These are phyloP conservation scores for Indicator maculatus DNA, from an alignment of 2,113 vertebrate genomes.

Conservation along the genomic window DNA sequence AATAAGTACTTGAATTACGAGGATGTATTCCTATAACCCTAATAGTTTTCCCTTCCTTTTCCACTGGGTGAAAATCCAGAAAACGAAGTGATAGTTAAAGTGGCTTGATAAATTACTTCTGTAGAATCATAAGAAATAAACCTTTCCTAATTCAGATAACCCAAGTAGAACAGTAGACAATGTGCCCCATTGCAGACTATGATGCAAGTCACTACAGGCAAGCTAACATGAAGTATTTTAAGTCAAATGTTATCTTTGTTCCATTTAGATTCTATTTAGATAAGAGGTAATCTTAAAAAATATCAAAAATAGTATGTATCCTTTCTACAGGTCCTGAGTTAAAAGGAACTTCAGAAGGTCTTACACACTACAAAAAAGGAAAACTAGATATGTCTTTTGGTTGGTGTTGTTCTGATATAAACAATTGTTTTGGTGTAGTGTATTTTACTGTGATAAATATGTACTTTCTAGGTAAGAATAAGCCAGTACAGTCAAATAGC, in stretches of 20 bases:
- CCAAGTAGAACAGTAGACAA: background rate
- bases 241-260: background rate
- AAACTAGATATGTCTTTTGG: background rate
- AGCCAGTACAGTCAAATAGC: background rate
- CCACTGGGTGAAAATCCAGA: background rate
- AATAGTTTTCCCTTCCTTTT: background rate
- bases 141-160: background rate
- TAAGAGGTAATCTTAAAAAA: background rate
- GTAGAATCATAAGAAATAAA: background rate
- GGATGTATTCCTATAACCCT: background rate
- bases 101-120: background rate
- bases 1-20: background rate
- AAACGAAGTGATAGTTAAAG: background rate
- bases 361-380: background rate
- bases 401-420: background rate
- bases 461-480: background rate
- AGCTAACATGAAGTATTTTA: background rate
- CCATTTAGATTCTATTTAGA: slow-evolving; percentile 3
- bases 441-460: background rate
- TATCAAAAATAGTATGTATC: background rate
- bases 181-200: background rate
- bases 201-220: background rate
- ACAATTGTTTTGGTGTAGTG: background rate
- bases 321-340: background rate
- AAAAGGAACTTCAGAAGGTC: background rate